Conservation (phyloP, 1,140 invertebrate genomes). For the Apis laboriosa region DNA sequence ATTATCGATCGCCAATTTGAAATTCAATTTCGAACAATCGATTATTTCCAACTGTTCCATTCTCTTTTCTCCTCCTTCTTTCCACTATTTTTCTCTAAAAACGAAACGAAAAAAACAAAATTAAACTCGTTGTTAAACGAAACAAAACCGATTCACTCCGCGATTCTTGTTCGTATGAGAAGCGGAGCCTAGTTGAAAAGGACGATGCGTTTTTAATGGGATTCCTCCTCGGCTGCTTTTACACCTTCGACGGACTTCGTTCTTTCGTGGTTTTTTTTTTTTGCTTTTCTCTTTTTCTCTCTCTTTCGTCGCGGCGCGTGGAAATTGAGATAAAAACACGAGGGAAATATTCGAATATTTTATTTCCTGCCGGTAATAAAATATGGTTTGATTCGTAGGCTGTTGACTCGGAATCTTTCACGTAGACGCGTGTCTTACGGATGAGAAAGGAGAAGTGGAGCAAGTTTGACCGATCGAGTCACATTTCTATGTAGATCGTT, state of each 20-base stretch:
- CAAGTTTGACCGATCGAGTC: conserved; percentile 27
- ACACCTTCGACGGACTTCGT: neutral
- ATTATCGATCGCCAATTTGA: neutral
- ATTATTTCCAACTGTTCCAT: no score
- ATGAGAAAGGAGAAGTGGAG: neutral
- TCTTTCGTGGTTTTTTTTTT: neutral
- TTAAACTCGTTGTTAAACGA: neutral
- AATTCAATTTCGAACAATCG: no score
- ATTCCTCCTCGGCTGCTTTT: neutral
- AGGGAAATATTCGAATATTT: neutral
- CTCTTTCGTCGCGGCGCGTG: neutral
- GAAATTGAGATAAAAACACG: neutral
- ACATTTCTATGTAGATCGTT: conserved; percentile 19
- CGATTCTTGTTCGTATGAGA: neutral
- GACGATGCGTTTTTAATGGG: conserved; percentile 6
- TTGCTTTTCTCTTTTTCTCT: no score
- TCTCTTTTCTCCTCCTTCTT: neutral
- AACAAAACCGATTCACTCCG: neutral
- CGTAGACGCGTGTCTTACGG: neutral
- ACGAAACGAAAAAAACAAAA: conserved; percentile 11
- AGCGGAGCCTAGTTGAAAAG: neutral
- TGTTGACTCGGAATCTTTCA: neutral
- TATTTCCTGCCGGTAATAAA: neutral
- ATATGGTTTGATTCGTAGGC: neutral
- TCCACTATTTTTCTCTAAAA: neutral